phyloP scores from a whole-genome alignment of 2,888 invertebrate genomes.

The Rhagonycha fulva region DNA sequence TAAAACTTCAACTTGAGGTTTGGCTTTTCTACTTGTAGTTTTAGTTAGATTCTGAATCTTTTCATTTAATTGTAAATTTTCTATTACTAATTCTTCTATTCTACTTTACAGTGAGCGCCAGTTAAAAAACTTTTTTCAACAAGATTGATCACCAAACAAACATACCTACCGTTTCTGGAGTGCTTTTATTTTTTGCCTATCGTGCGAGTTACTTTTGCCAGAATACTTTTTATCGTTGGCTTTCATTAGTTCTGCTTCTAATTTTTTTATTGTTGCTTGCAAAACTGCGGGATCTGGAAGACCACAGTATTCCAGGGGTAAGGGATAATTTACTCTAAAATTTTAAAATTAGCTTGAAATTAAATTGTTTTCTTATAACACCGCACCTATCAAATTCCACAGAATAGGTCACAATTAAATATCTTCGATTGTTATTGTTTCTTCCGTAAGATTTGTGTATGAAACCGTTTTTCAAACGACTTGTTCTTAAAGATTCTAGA shows the following conservation, averaged over 20 bases:
- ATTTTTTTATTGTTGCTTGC: slow-evolving; percentile 56
- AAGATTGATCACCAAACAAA: slow-evolving; percentile 23
- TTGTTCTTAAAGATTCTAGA: slow-evolving; percentile 55
- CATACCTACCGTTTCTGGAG: slow-evolving; percentile 46
- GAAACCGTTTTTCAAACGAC: slow-evolving; percentile 47
- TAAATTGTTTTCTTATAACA: background rate
- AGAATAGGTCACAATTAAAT: slow-evolving; percentile 59
- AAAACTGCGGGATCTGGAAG: slow-evolving; percentile 58
- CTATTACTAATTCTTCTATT: slow-evolving; percentile 47
- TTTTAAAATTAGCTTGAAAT: background rate
- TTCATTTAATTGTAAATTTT: slow-evolving; percentile 45
- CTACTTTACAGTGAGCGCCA: slow-evolving; percentile 33
- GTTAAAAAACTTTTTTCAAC: background rate
- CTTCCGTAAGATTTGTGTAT: slow-evolving; percentile 35
- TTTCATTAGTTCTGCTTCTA: slow-evolving; percentile 56
- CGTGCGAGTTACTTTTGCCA: background rate
- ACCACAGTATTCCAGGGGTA: slow-evolving; percentile 60
- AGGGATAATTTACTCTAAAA: slow-evolving; percentile 58
- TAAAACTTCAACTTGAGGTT: slow-evolving; percentile 40
- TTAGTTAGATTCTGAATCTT: slow-evolving; percentile 42
- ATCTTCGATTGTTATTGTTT: slow-evolving; percentile 48
- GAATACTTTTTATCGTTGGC: slow-evolving; percentile 43
- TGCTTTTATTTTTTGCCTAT: slow-evolving; percentile 4
- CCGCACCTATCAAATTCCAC: slow-evolving; percentile 60
- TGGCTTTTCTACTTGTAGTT: slow-evolving; percentile 37